Conservation (phyloP, 1,140 invertebrate genomes). For the Thaumatotibia leucotreta region DNA sequence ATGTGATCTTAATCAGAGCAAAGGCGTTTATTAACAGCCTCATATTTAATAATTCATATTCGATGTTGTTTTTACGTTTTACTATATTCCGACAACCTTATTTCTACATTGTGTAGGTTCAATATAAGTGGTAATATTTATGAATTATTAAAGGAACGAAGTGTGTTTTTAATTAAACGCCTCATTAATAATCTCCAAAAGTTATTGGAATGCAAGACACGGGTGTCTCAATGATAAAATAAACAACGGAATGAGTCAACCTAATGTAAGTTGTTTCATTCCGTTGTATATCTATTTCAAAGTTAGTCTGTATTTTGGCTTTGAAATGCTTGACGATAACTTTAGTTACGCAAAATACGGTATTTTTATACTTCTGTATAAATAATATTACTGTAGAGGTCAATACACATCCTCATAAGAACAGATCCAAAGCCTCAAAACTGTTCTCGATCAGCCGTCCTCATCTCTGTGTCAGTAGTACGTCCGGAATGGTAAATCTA, state of each 20-base stretch:
- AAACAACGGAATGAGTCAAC: no score
- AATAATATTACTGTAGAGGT: no score
- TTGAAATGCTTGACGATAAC: no score
- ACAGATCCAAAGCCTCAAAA: background rate
- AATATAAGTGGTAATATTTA: background rate
- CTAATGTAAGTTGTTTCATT: background rate
- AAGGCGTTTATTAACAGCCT: background rate
- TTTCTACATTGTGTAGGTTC: background rate
- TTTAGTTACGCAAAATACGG: no score
- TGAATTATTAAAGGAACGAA: background rate
- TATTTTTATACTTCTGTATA: no score
- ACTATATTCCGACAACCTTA: no score
- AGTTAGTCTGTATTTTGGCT: no score
- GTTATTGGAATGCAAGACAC: background rate
- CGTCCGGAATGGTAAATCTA: conserved; percentile 14
- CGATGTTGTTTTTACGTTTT: background rate
- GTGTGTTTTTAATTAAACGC: background rate
- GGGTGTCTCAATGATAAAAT: background rate
- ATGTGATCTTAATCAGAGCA: background rate
- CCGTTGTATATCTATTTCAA: background rate
- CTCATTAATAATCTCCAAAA: background rate
- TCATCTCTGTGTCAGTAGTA: conserved; percentile 13
- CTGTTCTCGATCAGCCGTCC: background rate
- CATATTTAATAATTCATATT: background rate
- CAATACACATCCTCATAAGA: background rate